Conservation (phyloP, 2,113 vertebrate genomes). For the Nibea coibor region DNA sequence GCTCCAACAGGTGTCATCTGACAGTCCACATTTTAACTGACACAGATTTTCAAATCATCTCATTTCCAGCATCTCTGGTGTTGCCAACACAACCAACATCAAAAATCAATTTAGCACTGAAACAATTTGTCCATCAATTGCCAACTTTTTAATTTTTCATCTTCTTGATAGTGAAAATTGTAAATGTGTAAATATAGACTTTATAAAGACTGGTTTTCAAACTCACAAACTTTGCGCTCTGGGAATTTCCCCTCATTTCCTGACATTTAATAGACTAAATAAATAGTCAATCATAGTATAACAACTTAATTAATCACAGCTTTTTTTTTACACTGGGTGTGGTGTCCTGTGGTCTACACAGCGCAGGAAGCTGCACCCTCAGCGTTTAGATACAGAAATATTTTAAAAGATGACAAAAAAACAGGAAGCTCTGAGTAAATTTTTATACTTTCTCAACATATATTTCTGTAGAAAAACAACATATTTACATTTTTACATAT, state of each 20-base stretch:
- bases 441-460: constrained; percentile 47
- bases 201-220: not conserved
- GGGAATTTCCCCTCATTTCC: too few relatives aligned
- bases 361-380: not conserved
- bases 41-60: not conserved
- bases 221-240: not conserved
- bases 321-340: not conserved
- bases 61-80: not conserved
- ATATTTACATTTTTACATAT: constrained; percentile 59
- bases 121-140: not conserved
- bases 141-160: not conserved
- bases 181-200: not conserved
- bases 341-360: not conserved
- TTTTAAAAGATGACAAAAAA: not conserved
- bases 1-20: not conserved
- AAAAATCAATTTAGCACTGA: not conserved
- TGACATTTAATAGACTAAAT: not conserved
- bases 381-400: not conserved
- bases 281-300: not conserved
- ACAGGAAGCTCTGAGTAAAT: not conserved
- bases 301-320: too few relatives aligned
- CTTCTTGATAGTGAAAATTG: not conserved
- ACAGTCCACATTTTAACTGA: not conserved
- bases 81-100: not conserved
- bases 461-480: constrained; percentile 55